Base-by-base conservation (phyloP, 2,113 vertebrate species). In the Bambusicola thoracicus region DNA sequence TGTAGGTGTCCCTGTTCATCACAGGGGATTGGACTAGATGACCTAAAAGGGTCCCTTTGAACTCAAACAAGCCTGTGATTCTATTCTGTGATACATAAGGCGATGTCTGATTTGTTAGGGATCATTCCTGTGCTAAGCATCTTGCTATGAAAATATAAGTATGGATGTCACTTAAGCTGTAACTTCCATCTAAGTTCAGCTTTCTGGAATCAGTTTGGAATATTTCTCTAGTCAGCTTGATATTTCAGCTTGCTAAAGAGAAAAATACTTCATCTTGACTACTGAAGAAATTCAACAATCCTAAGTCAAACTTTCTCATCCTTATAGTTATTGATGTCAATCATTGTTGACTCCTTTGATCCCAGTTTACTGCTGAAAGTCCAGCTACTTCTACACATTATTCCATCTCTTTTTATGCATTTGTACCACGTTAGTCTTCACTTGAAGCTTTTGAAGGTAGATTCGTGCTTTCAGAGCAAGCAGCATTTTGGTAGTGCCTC, bases 161-260 rank as follows among this genome's bases (percentile, higher is more conserved):
- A 68, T 93, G 32, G 21, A 25, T 79, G 53, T 10, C 5, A 25
- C 34, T 77, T 22, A 41, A 27, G 58, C 30, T 53, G 27, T 65
- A 76, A 46, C 66, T 77, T 72, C 51, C 86, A 19, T 14, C 32
- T 73, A 69, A 5, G 14, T 51, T 85, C 48, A 80, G 44, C 34
- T 90, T 85, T 87, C 38, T 87, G 32, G 30, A 79, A 55, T 48
- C 63, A n/a, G 2, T 88, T 94, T 92, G 77, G 43, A 87, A 9
- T 11, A 44, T 70, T 81, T 58, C 58, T 85, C 30, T 80, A 13
- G 32, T 65, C 59, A 66, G 10, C 13, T 74, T 81, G 77, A 30
- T 77, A 24, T 58, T 85, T 88, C 1, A 2, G 4, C 13, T 46
- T 10, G 80, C 87, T 48, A 58, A 66, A 92, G 40, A 58, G 66